phyloP scores from a whole-genome alignment of 2,888 invertebrate genomes.

The Leistus spinibarbis region DNA sequence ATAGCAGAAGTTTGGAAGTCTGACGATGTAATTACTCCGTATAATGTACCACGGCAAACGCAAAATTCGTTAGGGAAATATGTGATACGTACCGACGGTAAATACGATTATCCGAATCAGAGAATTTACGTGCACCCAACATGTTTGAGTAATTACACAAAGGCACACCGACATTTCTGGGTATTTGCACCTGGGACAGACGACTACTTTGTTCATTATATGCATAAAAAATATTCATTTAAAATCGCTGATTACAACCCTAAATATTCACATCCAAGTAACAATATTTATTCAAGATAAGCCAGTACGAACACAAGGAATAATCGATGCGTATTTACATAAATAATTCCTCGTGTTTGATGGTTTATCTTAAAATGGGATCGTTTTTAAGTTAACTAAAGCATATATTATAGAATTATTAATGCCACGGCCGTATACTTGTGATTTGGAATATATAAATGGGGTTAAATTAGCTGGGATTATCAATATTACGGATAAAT shows the following conservation, averaged over 20 bases:
- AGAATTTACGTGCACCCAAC: constrained; percentile 46
- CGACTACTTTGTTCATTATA: constrained; percentile 61
- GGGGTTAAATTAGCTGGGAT: constrained; percentile 43
- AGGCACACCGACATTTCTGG: constrained; percentile 61
- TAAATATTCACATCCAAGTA: constrained; percentile 50
- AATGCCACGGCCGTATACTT: constrained; percentile 64
- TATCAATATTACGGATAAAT: background rate
- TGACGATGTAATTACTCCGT: constrained; percentile 57
- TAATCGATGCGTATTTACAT: background rate
- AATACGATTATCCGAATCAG: constrained; percentile 54
- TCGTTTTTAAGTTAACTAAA: too few relatives aligned
- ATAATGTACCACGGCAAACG: constrained; percentile 58
- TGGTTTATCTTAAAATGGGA: too few relatives aligned
- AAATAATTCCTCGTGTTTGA: background rate
- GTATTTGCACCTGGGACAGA: constrained; percentile 63
- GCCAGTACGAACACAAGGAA: background rate
- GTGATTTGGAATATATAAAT: constrained; percentile 62
- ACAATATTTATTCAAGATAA: constrained; percentile 16
- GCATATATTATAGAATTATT: constrained; percentile 52
- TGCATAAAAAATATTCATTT: constrained; percentile 56
- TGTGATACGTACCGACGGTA: constrained; percentile 58
- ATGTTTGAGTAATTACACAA: constrained; percentile 58
- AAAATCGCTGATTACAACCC: constrained; percentile 48
- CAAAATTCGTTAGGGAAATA: constrained; percentile 59
- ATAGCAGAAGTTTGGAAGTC: constrained; percentile 50